Percentiles rank a stretch among this genome's conserved stretches.
Conservation (phyloP, 2,113 vertebrate species). For the Morone saxatilis region DNA sequence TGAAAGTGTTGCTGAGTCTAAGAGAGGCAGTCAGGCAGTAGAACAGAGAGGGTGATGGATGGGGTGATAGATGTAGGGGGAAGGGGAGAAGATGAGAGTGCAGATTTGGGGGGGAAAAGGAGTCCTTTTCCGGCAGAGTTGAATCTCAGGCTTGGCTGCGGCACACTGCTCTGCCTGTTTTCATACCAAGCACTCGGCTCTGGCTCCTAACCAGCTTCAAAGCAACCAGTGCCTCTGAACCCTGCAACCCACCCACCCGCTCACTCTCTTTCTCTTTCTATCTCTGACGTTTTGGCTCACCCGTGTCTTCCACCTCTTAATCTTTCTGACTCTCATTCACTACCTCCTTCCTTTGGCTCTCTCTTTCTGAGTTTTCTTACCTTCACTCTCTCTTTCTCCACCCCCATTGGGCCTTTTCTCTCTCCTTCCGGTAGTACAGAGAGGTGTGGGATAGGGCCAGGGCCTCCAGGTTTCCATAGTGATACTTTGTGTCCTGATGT, state of each 20-base stretch:
- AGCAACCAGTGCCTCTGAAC: constrained; percentile 49
- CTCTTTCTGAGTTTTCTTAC: constrained; percentile 40
- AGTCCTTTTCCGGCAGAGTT: constrained; percentile 69
- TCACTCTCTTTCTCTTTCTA: constrained; percentile 23
- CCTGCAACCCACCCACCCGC: constrained; percentile 7
- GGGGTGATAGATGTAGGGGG: constrained; percentile 48
- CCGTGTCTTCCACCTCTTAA: constrained; percentile 43
- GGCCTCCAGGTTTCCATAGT: constrained; percentile 76
- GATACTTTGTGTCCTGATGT: constrained; percentile 79
- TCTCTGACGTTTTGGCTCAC: constrained; percentile 51
- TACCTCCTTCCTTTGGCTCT: constrained; percentile 47
- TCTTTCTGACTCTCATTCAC: constrained; percentile 62
- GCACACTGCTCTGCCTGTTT: constrained; percentile 80
- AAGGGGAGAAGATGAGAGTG: constrained; percentile 75
- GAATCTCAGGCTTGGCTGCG: constrained; percentile 75
- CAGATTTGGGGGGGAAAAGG: constrained; percentile 69
- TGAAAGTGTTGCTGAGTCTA: constrained; percentile 69
- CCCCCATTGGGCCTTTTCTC: constrained; percentile 7
- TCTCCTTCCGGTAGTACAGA: constrained; percentile 64
- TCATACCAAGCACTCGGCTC: constrained; percentile 66
- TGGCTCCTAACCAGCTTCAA: constrained; percentile 62
- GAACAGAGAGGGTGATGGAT: constrained; percentile 68
- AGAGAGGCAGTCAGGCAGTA: constrained; percentile 44
- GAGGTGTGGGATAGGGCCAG: constrained; percentile 43
- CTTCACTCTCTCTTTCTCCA: constrained; percentile 41